Evolutionary conservation across 2,113 vertebrate species (phyloP).

Genomic region (Dipodomys ordii): DNA sequence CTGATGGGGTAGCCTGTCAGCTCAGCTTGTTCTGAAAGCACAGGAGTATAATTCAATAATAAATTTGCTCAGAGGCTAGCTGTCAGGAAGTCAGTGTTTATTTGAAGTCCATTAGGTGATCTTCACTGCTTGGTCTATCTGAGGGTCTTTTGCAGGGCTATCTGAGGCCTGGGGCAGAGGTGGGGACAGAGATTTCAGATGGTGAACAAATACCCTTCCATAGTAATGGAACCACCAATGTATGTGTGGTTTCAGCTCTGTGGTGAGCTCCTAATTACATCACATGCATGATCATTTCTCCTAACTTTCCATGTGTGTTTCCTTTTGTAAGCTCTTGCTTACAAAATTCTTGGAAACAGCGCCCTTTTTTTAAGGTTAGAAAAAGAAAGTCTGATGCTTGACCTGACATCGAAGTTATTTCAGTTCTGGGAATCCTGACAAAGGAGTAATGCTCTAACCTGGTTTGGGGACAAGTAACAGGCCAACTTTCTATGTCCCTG

Average conservation of each 20-base stretch:
- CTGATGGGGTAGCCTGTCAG: slow-evolving; percentile 83
- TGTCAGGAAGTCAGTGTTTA: slow-evolving; percentile 85
- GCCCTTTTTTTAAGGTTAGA: neutral
- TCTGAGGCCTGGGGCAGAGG: slow-evolving; percentile 42
- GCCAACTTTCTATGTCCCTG: neutral
- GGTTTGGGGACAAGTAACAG: neutral
- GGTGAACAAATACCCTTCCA: neutral
- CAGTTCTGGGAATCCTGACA: neutral
- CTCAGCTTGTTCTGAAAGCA: slow-evolving; percentile 85
- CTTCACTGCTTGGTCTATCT: slow-evolving; percentile 60
- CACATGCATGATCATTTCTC: neutral
- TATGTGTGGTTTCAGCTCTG: neutral
- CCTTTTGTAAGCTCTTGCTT: neutral
- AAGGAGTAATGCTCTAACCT: neutral
- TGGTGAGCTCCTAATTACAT: neutral
- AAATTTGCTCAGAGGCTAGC: slow-evolving; percentile 85
- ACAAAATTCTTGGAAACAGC: slow-evolving; percentile 3
- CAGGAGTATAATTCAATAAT: slow-evolving; percentile 88
- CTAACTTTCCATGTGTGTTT: neutral
- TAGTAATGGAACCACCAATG: neutral
- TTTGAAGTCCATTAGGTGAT: slow-evolving; percentile 86
- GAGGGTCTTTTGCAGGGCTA: slow-evolving; percentile 30
- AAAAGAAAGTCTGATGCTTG: neutral
- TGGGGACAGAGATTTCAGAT: neutral
- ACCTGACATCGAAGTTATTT: neutral